Percentiles rank a stretch among this genome's conserved stretches.
Evolutionary conservation across 2,113 vertebrate genomes (phyloP).

Genomic region (Muntiacus muntjak): DNA sequence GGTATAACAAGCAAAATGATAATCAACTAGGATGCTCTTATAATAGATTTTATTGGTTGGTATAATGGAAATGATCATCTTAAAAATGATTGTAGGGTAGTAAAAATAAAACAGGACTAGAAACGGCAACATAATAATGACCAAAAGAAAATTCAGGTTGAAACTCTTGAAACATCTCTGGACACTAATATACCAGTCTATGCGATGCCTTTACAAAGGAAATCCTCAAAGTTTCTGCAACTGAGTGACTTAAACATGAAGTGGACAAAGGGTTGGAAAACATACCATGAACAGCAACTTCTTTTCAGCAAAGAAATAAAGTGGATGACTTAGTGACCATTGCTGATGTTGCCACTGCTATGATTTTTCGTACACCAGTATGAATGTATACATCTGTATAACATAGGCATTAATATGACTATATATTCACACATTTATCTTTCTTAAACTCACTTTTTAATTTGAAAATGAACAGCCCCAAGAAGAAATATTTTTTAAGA

Average conservation of each 20-base stretch:
- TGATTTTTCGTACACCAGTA: neutral
- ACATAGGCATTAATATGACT: neutral
- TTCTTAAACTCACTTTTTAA: constrained; percentile 41
- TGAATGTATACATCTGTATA: neutral
- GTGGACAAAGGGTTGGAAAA: neutral
- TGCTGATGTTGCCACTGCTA: neutral
- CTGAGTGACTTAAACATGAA: constrained; percentile 15
- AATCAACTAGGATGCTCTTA: neutral
- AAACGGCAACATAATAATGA: neutral
- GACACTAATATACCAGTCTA: neutral
- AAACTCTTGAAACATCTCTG: neutral
- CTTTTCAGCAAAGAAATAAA: neutral
- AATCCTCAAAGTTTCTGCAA: neutral
- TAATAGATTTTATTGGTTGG: neutral
- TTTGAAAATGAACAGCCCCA: constrained; percentile 24
- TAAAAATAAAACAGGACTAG: neutral
- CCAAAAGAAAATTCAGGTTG: constrained; percentile 23
- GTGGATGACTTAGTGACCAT: neutral
- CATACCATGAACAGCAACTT: neutral
- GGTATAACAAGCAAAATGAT: neutral
- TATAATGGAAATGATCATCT: neutral
- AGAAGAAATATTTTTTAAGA: neutral
- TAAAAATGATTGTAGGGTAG: neutral
- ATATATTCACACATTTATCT: neutral
- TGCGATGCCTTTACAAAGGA: neutral